phyloP scores from a whole-genome alignment of 2,797 vertebrate genomes.

The Heliangelus exortis region DNA sequence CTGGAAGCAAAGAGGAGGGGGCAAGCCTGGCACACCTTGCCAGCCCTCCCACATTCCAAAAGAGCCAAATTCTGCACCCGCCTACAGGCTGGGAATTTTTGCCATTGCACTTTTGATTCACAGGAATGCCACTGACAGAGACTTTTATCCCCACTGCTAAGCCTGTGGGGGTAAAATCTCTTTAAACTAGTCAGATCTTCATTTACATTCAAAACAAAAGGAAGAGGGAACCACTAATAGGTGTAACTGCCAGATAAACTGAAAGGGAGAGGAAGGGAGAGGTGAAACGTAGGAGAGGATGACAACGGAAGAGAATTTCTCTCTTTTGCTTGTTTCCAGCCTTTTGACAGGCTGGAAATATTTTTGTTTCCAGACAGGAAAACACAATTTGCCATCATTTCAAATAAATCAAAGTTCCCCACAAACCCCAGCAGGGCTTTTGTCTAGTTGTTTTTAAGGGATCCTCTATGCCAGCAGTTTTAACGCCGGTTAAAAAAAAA shows the following conservation, averaged over 20 bases:
- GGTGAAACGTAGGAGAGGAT: neutral
- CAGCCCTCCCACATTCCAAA: neutral
- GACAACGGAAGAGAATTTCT: neutral
- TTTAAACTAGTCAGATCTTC: slow-evolving; percentile 20
- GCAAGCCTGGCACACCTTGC: neutral
- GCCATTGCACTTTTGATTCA: neutral
- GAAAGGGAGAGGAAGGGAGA: neutral
- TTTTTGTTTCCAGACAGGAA: slow-evolving; percentile 20
- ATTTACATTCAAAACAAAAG: slow-evolving; percentile 47
- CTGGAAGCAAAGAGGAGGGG: neutral
- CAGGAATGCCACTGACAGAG: neutral
- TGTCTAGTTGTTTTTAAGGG: slow-evolving; percentile 32
- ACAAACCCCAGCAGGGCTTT: neutral
- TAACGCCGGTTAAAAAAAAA: slow-evolving; percentile 25
- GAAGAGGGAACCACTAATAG: slow-evolving; percentile 10
- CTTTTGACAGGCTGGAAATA: neutral
- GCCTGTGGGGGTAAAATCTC: neutral
- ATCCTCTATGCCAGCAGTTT: slow-evolving; percentile 16
- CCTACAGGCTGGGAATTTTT: neutral
- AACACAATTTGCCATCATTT: slow-evolving; percentile 52
- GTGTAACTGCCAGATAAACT: neutral
- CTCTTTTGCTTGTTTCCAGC: slow-evolving; percentile 1
- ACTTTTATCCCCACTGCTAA: neutral
- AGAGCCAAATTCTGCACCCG: neutral
- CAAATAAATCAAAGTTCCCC: slow-evolving; percentile 36